Evolutionary conservation across 2,113 vertebrate genomes (phyloP).

Genomic region (Siniperca chuatsi): DNA sequence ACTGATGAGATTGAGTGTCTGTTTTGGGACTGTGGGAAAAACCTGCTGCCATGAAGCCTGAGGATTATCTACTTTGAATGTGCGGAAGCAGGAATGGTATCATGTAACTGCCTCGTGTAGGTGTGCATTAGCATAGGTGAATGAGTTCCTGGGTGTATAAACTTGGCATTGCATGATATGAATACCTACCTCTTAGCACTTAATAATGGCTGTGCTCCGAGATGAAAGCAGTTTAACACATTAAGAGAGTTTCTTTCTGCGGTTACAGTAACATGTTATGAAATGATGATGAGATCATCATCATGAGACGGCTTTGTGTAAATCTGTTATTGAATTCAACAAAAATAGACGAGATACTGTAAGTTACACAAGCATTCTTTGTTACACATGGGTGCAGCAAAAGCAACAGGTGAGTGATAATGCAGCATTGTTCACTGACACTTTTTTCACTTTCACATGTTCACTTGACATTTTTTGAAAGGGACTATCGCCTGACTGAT

Average conservation of each 20-base stretch:
- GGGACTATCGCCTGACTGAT: too few species aligned
- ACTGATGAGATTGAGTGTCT: slow-evolving; percentile 48
- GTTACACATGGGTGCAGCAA: slow-evolving; percentile 1
- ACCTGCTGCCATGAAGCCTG: slow-evolving; percentile 31
- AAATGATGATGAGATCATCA: background rate
- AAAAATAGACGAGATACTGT: background rate
- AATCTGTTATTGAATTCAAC: background rate
- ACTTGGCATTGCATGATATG: slow-evolving; percentile 42
- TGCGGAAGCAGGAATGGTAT: slow-evolving; percentile 35
- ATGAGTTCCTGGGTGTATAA: slow-evolving; percentile 52
- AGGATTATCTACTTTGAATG: slow-evolving; percentile 60
- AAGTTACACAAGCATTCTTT: slow-evolving; percentile 19
- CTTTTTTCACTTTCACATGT: background rate
- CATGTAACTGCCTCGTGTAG: slow-evolving; percentile 54
- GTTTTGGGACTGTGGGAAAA: slow-evolving; percentile 40
- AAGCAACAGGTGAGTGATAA: slow-evolving; percentile 27
- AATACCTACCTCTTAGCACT: slow-evolving; percentile 22
- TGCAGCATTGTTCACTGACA: slow-evolving; percentile 8
- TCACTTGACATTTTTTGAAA: background rate
- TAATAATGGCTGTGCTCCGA: background rate
- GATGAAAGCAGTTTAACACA: background rate
- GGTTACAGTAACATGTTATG: slow-evolving; percentile 12
- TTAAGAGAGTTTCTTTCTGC: background rate
- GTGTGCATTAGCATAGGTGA: slow-evolving; percentile 70
- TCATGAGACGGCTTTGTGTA: background rate